A percentile compares a stretch with the other conserved stretches of the same genome.
These are phyloP conservation scores for Mamestra configurata DNA, from an alignment of 1,140 invertebrate species.

Conservation along the genomic window DNA sequence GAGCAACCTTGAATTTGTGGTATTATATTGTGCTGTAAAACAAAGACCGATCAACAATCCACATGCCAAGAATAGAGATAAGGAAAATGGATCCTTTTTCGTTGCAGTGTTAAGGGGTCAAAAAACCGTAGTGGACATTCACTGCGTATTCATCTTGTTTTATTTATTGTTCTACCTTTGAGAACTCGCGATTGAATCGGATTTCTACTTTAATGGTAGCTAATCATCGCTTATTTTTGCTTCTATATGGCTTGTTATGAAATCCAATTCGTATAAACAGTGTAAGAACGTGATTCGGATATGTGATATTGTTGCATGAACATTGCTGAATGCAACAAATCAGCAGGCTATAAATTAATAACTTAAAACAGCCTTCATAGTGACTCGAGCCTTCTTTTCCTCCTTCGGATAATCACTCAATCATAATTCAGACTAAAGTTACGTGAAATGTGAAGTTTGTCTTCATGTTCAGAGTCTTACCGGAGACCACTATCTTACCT, in stretches of 20 bases:
- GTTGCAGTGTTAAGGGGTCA: not conserved
- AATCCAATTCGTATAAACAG: constrained; percentile 21
- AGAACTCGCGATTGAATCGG: not conserved
- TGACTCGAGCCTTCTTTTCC: not conserved
- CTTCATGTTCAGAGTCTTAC: too few species aligned
- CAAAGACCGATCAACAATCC: not conserved
- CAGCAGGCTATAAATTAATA: not conserved
- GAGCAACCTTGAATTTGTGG: too few species aligned
- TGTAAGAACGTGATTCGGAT: constrained; percentile 33
- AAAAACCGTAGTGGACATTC: not conserved
- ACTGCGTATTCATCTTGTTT: constrained; percentile 12
- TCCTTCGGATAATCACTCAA: too few species aligned
- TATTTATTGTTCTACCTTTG: not conserved
- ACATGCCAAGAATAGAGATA: not conserved
- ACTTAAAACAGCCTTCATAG: not conserved
- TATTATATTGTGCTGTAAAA: not conserved
- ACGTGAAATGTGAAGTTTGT: too few species aligned
- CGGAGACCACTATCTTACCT: too few species aligned
- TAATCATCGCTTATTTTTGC: not conserved
- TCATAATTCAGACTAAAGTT: too few species aligned
- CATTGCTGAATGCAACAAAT: constrained; percentile 11
- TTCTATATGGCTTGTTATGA: constrained; percentile 41
- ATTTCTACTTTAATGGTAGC: constrained; percentile 16
- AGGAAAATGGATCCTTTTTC: constrained; percentile 11
- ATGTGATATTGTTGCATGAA: constrained; percentile 26